phyloP scores from a whole-genome alignment of 2,888 invertebrate genomes.

The Plutella xylostella region DNA sequence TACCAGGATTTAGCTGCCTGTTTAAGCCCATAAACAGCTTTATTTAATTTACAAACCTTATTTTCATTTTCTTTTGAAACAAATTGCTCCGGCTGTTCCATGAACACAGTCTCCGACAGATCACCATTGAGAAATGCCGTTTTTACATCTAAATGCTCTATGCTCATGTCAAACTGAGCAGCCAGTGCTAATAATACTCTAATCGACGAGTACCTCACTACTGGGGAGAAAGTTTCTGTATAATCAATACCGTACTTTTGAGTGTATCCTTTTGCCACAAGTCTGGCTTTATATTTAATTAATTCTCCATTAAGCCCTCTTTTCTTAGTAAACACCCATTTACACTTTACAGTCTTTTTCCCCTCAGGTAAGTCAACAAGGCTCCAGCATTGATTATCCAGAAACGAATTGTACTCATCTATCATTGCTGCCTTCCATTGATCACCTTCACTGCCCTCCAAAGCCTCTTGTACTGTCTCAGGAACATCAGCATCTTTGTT shows the following conservation, averaged over 20 bases:
- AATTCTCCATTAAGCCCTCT: neutral
- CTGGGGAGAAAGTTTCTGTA: neutral
- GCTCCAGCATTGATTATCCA: neutral
- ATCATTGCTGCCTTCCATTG: neutral
- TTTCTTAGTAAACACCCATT: neutral
- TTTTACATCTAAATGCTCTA: neutral
- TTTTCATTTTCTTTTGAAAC: neutral
- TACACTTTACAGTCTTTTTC: neutral
- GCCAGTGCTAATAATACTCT: neutral
- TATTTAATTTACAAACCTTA: neutral
- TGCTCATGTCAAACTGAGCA: neutral
- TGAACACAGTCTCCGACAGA: neutral
- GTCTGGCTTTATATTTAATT: neutral
- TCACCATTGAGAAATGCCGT: slow-evolving; percentile 1
- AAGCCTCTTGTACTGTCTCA: neutral
- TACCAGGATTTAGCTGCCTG: neutral
- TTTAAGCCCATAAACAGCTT: slow-evolving; percentile 5
- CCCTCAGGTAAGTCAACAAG: neutral
- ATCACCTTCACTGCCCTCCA: neutral
- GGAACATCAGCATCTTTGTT: neutral
- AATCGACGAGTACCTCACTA: neutral
- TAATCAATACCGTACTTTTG: neutral
- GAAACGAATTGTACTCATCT: neutral
- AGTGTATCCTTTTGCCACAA: neutral
- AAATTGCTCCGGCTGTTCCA: neutral